These are phyloP conservation scores for Chelon labrosus DNA, from an alignment of 2,797 vertebrate species.

Conservation along the genomic window DNA sequence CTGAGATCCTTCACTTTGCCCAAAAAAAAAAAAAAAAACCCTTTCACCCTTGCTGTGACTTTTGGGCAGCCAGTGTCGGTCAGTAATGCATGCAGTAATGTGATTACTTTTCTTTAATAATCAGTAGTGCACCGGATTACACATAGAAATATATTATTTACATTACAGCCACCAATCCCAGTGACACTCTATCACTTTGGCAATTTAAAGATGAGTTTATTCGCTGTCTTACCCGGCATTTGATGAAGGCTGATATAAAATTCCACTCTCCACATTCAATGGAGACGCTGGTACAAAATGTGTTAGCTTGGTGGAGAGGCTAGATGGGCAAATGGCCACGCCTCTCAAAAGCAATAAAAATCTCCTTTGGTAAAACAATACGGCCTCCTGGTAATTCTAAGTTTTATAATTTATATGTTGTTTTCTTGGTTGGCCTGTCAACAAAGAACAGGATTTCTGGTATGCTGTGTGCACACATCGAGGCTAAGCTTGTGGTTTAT, in stretches of 20 bases:
- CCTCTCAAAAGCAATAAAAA: neutral
- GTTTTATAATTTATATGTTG: neutral
- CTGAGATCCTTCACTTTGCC: neutral
- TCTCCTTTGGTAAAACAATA: neutral
- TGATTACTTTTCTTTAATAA: neutral
- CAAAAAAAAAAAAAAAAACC: too few species aligned
- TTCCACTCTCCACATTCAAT: neutral
- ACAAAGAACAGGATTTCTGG: neutral
- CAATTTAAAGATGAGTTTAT: neutral
- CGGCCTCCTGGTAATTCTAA: neutral
- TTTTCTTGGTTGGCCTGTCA: neutral
- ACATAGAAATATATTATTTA: slow-evolving; percentile 1
- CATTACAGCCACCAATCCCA: slow-evolving; percentile 8
- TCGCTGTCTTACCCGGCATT: neutral
- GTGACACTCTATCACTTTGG: neutral
- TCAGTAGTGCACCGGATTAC: neutral
- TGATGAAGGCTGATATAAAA: neutral
- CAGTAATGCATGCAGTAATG: neutral
- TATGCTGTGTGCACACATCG: neutral
- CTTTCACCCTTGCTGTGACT: neutral
- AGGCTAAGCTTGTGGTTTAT: neutral
- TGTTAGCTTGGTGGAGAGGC: neutral
- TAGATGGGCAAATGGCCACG: neutral
- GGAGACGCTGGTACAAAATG: neutral
- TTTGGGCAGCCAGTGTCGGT: neutral